Percentiles rank a stretch among this genome's conserved stretches.
These are phyloP conservation scores for Anagyrus pseudococci DNA, from an alignment of 2,888 invertebrate species.

Conservation along the genomic window DNA sequence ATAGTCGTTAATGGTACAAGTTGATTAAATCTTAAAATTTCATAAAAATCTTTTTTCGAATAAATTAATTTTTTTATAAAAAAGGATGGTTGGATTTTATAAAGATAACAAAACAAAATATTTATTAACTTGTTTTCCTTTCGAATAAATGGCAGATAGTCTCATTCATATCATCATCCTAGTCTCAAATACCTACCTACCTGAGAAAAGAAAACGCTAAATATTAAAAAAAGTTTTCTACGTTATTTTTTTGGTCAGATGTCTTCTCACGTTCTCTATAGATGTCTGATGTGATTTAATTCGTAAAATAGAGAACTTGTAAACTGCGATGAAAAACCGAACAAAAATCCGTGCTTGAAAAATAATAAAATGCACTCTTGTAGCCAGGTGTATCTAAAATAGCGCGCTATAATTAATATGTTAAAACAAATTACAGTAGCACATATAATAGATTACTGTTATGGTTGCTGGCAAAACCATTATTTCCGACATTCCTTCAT, in stretches of 20 bases:
- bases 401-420: slow-evolving; percentile 41
- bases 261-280: slow-evolving; percentile 22
- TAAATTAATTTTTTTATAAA: too few species aligned
- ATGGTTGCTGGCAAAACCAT: slow-evolving; percentile 47
- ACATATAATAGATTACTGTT: slow-evolving; percentile 48
- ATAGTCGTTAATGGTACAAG: too few species aligned
- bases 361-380: slow-evolving; percentile 41
- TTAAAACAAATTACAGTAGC: slow-evolving; percentile 44
- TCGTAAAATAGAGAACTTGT: slow-evolving; percentile 19
- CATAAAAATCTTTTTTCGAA: too few species aligned
- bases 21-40: too few species aligned
- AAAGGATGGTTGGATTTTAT: too few species aligned
- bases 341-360: slow-evolving; percentile 29
- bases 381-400: slow-evolving; percentile 43
- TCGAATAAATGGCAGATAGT: slow-evolving; percentile 37
- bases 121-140: too few species aligned
- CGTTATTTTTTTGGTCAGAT: slow-evolving; percentile 11
- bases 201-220: slow-evolving; percentile 27
- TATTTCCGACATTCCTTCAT: slow-evolving; percentile 28
- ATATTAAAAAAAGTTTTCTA: slow-evolving; percentile 34
- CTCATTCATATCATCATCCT: slow-evolving; percentile 40
- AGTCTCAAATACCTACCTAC: slow-evolving; percentile 35
- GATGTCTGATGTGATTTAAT: slow-evolving; percentile 18
- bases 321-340: slow-evolving; percentile 14
- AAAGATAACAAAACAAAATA: too few species aligned